Conservation (phyloP, 2,113 vertebrate species). For the Pseudopodoces humilis region DNA sequence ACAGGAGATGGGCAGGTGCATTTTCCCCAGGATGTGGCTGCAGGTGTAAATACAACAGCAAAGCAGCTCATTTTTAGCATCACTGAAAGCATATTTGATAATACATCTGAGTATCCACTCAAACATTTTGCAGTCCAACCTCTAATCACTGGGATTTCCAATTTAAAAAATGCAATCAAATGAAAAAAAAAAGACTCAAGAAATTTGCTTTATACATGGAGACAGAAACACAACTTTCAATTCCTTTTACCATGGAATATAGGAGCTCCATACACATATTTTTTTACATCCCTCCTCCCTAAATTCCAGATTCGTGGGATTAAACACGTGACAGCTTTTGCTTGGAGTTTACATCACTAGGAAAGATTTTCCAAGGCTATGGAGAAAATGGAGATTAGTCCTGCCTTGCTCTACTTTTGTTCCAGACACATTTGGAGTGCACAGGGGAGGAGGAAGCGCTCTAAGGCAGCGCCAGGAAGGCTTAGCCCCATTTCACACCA, state of each 20-base stretch:
- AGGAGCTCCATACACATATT: background rate
- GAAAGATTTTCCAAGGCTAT: background rate
- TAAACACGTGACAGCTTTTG: constrained; percentile 1
- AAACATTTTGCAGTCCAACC: background rate
- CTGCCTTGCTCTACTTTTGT: background rate
- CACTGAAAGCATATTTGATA: background rate
- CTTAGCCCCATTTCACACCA: constrained; percentile 49
- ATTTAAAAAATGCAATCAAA: background rate
- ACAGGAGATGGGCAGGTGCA: background rate
- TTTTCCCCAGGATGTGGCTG: background rate
- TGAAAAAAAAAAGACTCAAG: background rate
- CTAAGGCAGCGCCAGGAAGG: background rate
- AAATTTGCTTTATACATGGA: background rate
- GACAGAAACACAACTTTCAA: background rate
- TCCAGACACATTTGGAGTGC: background rate
- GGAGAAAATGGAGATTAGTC: constrained; percentile 47
- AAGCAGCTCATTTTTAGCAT: background rate
- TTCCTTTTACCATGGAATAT: background rate
- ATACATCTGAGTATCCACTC: background rate
- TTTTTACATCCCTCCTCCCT: background rate
- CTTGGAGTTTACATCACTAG: background rate
- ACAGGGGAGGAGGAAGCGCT: background rate
- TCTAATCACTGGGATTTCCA: background rate
- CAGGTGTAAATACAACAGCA: background rate
- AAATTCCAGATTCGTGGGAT: background rate